Evolutionary conservation across 1,140 invertebrate genomes (phyloP).

Genomic region (Hormaphis cornu): DNA sequence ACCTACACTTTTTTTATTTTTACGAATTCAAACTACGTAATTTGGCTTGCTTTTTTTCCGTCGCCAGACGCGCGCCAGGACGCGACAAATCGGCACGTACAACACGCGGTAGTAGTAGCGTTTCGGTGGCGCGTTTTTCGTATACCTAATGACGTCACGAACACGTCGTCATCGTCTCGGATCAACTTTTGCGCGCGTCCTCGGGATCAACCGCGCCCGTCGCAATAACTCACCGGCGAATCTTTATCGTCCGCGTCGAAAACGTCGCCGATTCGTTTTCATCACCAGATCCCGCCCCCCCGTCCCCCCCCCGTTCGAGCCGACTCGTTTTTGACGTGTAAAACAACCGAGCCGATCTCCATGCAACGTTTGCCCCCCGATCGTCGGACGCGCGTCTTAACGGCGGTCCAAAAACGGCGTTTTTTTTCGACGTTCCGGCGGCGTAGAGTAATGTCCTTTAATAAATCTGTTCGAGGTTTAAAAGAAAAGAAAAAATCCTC

Average conservation of each 20-base stretch:
- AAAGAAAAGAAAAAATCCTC: too few relatives aligned
- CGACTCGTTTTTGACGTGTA: too few relatives aligned
- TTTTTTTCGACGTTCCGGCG: too few relatives aligned
- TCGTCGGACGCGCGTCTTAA: too few relatives aligned
- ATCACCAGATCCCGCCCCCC: neutral
- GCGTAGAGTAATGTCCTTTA: too few relatives aligned
- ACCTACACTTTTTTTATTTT: too few relatives aligned
- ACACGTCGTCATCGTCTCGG: neutral
- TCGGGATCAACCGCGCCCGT: neutral
- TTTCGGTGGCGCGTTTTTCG: neutral
- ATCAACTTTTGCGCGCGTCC: neutral
- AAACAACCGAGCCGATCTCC: too few relatives aligned
- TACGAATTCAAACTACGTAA: neutral
- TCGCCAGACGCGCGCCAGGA: too few relatives aligned
- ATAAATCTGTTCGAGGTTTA: too few relatives aligned
- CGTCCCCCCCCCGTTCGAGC: too few relatives aligned
- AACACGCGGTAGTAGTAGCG: neutral
- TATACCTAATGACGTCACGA: constrained; percentile 13
- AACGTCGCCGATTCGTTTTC: neutral
- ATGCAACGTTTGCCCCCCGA: too few relatives aligned
- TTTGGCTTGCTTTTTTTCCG: neutral
- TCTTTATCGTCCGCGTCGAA: neutral
- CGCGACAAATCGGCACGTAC: neutral
- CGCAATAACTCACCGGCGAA: neutral
- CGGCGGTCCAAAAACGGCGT: too few relatives aligned